Conservation (phyloP, 1,140 invertebrate genomes). For the Homalodisca vitripennis region DNA sequence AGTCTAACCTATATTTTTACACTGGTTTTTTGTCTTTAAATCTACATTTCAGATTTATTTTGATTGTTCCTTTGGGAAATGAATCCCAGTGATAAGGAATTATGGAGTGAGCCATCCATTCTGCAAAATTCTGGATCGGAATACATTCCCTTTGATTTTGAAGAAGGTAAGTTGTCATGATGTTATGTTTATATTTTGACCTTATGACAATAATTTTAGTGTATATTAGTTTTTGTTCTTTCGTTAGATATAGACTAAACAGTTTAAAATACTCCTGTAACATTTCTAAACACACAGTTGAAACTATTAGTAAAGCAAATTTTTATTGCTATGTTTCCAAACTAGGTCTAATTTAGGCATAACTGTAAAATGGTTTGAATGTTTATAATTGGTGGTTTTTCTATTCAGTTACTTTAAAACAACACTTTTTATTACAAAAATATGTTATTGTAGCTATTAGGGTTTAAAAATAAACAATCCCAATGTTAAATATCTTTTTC, state of each 20-base stretch:
- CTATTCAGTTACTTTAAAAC: no score
- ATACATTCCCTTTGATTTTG: slow-evolving; percentile 15
- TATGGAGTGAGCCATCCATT: neutral
- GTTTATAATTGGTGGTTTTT: no score
- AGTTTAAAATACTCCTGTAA: neutral
- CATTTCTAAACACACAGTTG: neutral
- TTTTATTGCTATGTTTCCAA: neutral
- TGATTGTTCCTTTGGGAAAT: neutral
- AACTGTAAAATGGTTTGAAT: no score
- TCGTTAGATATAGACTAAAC: neutral
- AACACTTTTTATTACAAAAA: no score
- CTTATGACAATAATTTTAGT: neutral
- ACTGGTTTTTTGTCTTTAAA: neutral
- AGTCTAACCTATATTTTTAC: neutral
- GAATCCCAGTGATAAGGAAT: neutral
- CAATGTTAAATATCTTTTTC: no score
- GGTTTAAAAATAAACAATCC: no score
- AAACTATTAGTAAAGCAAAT: neutral
- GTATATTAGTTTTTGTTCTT: neutral
- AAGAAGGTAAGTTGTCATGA: slow-evolving; percentile 15
- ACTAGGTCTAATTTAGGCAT: neutral
- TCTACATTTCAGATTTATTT: neutral
- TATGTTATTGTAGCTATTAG: no score
- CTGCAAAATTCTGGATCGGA: slow-evolving; percentile 10
- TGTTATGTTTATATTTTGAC: neutral